Conservation (phyloP, 2,113 vertebrate genomes). For the Procavia capensis region DNA sequence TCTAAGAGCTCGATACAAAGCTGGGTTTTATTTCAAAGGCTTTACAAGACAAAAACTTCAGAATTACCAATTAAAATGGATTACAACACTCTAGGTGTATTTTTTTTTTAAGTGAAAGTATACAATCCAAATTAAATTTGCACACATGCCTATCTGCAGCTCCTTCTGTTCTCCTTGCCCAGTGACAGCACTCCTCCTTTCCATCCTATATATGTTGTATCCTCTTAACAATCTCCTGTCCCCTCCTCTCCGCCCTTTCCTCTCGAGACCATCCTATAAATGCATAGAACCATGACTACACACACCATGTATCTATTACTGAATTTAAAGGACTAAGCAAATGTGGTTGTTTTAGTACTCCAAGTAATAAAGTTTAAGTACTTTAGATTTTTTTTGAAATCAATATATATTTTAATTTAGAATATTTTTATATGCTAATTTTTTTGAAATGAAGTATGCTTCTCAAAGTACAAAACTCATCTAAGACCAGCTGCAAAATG, state of each 20-base stretch:
- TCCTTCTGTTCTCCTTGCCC: too few relatives aligned
- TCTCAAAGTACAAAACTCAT: conserved; percentile 21
- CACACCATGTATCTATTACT: too few relatives aligned
- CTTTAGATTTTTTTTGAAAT: not conserved
- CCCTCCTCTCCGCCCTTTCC: too few relatives aligned
- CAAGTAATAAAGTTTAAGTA: not conserved
- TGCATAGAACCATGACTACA: too few relatives aligned
- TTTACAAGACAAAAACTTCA: not conserved
- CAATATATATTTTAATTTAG: not conserved
- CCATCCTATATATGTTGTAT: too few relatives aligned
- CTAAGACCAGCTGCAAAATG: not conserved
- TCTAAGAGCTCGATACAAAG: not conserved
- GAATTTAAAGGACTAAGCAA: not conserved
- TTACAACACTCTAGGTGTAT: not conserved
- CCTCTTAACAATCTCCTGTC: too few relatives aligned
- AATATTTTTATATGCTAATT: not conserved
- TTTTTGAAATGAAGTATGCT: not conserved
- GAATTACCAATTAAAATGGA: not conserved
- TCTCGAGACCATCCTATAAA: too few relatives aligned
- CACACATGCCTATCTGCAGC: too few relatives aligned
- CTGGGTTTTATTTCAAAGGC: conserved; percentile 10
- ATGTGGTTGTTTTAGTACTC: not conserved
- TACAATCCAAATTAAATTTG: too few relatives aligned
- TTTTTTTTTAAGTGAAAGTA: too few relatives aligned
- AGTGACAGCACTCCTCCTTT: too few relatives aligned